These are phyloP conservation scores for Lepidonotus clava DNA, from an alignment of 2,888 invertebrate species.

Conservation along the genomic window DNA sequence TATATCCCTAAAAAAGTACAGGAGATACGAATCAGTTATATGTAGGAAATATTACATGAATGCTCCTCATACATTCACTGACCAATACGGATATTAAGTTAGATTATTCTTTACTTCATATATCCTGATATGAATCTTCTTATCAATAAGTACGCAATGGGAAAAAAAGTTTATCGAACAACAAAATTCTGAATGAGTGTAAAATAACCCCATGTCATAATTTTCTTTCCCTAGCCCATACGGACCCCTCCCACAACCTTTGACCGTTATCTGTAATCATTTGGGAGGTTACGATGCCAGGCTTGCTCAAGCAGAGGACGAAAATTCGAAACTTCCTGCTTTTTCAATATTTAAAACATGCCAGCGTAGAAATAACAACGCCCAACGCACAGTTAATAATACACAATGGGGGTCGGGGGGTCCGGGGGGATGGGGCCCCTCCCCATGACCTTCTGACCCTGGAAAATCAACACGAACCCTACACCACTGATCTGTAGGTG, in stretches of 20 bases:
- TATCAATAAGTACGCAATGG: too few relatives aligned
- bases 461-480: slow-evolving; percentile 35
- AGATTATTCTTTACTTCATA: too few relatives aligned
- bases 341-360: slow-evolving; percentile 1
- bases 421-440: neutral
- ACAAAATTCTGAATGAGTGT: too few relatives aligned
- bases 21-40: too few relatives aligned
- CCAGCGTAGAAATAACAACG: neutral
- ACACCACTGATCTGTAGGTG: slow-evolving; percentile 19
- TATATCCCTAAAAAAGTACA: too few relatives aligned
- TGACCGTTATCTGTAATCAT: too few relatives aligned
- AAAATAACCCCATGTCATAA: too few relatives aligned
- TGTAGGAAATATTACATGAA: too few relatives aligned
- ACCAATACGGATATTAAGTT: too few relatives aligned
- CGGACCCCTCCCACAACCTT: neutral
- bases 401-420: neutral
- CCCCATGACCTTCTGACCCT: slow-evolving; percentile 26
- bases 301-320: slow-evolving; percentile 15
- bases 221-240: neutral
- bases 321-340: slow-evolving; percentile 31
- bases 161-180: too few relatives aligned
- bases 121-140: too few relatives aligned
- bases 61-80: too few relatives aligned
- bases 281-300: neutral
- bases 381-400: neutral